Base-by-base conservation (phyloP, 2,113 vertebrate genomes). In the Bos javanicus region DNA sequence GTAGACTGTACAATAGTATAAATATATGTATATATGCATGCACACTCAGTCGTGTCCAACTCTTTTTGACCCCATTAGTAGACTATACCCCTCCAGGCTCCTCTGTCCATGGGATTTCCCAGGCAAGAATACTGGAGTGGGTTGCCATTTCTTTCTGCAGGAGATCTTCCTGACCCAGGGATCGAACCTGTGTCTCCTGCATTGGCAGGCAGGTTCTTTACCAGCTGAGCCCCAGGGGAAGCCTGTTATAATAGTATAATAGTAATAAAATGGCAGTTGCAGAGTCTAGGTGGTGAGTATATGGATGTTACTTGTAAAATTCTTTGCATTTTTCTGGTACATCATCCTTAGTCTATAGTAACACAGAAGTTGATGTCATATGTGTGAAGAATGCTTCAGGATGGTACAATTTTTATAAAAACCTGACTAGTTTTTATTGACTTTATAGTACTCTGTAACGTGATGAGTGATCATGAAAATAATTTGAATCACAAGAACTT, bases 331-430 rank as follows among this genome's bases (percentile, higher is more conserved):
- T 64, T 96, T 93, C 30, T 78, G 48, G 89, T 85, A 50, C 13
- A 48, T 54, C 48, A 84, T 90, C 36, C 48, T 56, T 80, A 85
- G 10, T 85, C 36, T 50, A 13, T 93, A 64, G 78, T 50, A 80
- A 80, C 48, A 56, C 57, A 93, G 46, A 88, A 83, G 25, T 85
- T 90, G 62, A 84, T 91, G 60, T 95, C 82, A 83, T 33, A 50
- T 91, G 56, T 95, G 36, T 90, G 60, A 81, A 57, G 83, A 91
- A 21, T 91, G 67, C 36, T 87, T 83, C 28, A 83, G 39, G 64
- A 83, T 74, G 52, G 1, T 76, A 91, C 33, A 74, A 52, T 90
- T 87, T 94, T 91, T 95, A 90, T 62, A 67, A 76, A 91, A 94
- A 57, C 16, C 19, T 91, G n/a, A 54, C 16, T 88, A 52, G 39